These are phyloP conservation scores for Sparidentex hasta DNA, from an alignment of 2,797 vertebrate species.

Conservation along the genomic window DNA sequence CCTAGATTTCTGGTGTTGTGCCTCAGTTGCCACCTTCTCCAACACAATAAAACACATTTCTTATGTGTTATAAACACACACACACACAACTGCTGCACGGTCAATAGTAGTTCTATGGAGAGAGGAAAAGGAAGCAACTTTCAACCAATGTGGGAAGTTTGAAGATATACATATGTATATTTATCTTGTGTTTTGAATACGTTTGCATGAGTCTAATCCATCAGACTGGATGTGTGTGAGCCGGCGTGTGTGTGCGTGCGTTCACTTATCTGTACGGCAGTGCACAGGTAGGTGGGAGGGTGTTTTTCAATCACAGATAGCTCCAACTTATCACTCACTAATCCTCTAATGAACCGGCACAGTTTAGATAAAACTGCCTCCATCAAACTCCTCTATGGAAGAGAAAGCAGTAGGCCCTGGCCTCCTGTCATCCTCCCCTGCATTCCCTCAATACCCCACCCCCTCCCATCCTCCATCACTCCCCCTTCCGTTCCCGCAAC, in stretches of 20 bases:
- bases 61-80: not conserved
- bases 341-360: conserved; percentile 77
- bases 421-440: conserved; percentile 38
- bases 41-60: conserved; percentile 45
- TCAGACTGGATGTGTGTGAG: conserved; percentile 4
- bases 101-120: conserved; percentile 29
- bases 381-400: conserved; percentile 63
- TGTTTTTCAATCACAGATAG: conserved; percentile 70
- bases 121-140: conserved; percentile 18
- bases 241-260: conserved; percentile 1
- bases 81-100: conserved; percentile 52
- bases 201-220: conserved; percentile 18
- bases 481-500: conserved; percentile 12
- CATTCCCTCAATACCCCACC: conserved; percentile 16
- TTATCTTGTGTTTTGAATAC: conserved; percentile 25
- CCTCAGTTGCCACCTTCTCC: conserved; percentile 59
- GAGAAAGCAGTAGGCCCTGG: conserved; percentile 32
- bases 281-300: conserved; percentile 40
- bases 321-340: conserved; percentile 72
- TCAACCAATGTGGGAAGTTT: conserved; percentile 35
- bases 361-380: conserved; percentile 69
- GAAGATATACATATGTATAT: conserved; percentile 23
- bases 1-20: conserved; percentile 69
- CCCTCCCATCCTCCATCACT: conserved; percentile 14
- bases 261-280: conserved; percentile 31